Conservation (phyloP, 2,888 invertebrate species). For the Coleophora deauratella region DNA sequence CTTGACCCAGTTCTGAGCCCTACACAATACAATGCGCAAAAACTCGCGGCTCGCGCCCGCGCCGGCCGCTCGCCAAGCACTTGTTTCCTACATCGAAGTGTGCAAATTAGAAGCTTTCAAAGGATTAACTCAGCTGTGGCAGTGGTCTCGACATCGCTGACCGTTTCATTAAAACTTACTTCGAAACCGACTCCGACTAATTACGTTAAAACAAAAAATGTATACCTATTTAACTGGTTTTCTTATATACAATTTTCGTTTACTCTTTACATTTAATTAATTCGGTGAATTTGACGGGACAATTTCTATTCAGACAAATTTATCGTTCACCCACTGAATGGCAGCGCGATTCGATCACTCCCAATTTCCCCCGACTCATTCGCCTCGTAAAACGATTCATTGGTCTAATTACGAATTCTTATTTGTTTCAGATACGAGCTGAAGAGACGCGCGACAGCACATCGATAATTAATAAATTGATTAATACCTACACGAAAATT, state of each 20-base stretch:
- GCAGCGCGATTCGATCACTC: slow-evolving; percentile 29
- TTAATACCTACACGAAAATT: slow-evolving; percentile 6
- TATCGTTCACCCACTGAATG: slow-evolving; percentile 30
- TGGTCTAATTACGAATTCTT: slow-evolving; percentile 35
- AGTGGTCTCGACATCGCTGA: slow-evolving; percentile 28
- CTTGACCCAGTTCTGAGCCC: neutral
- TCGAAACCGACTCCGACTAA: slow-evolving; percentile 23
- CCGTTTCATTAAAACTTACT: slow-evolving; percentile 17
- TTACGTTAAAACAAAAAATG: slow-evolving; percentile 42
- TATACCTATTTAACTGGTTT: slow-evolving; percentile 29
- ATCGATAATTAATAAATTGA: slow-evolving; percentile 29
- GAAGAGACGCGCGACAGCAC: slow-evolving; percentile 38
- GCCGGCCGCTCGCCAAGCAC: slow-evolving; percentile 11
- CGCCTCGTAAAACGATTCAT: slow-evolving; percentile 18
- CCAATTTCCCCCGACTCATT: slow-evolving; percentile 33
- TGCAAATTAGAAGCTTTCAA: slow-evolving; percentile 51
- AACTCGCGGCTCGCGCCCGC: no score
- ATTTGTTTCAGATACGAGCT: slow-evolving; percentile 60
- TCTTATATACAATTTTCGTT: slow-evolving; percentile 15
- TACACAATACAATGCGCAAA: neutral
- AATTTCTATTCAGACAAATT: no score
- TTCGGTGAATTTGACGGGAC: neutral
- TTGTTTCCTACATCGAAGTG: slow-evolving; percentile 33
- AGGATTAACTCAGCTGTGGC: slow-evolving; percentile 38
- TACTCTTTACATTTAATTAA: neutral